Evolutionary conservation across 2,888 invertebrate genomes (phyloP), one percentile per base, ranked within the genome.

Genomic region (Polyploca ridens): DNA sequence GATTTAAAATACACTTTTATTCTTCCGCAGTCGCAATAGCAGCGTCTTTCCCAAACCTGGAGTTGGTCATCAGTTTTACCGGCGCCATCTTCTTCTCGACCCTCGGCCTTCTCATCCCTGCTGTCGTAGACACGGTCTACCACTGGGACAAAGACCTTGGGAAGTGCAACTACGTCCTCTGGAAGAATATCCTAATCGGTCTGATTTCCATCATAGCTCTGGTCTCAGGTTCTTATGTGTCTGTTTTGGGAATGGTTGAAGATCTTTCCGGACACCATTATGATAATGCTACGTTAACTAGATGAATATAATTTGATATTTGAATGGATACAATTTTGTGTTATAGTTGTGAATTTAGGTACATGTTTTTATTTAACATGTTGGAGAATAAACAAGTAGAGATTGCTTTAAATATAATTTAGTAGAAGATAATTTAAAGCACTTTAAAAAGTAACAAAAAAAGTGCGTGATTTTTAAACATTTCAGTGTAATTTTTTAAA

Each of bases 11-110:
- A n/a, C n/a, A n/a, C n/a, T n/a, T n/a, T n/a, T 49, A 59, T 63
- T 49, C 13, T 33, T 35, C 63, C 64, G 61, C 95, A 95, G 97
- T 98, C 76, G 95, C 95, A 1, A 85, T 98, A 60, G 97, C 98
- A 0, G 96, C 96, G 4, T 95, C 96, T 3, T 97, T 99, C 63
- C 98, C 98, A 0, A 96, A 98, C 79, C 90, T 99, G 70, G 98
- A 97, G 67, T 95, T 98, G 2, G 97, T 98, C 72, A 98, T 99
- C 79, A 97, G 98, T 61, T 93, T 99, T 64, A 97, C 98, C 0
- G 99, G 99, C 16, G 96, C 98, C 1, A 94, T 96, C 14, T 96
- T 96, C 81, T 96, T 96, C 80, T 96, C 97, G 0, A 95, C 96
- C 5, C 94, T 96, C 62, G 98, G 98, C 0, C 94, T 97, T 27